Evolutionary conservation across 2,797 vertebrate species (phyloP).

Genomic region (Sebastes wilsoni): DNA sequence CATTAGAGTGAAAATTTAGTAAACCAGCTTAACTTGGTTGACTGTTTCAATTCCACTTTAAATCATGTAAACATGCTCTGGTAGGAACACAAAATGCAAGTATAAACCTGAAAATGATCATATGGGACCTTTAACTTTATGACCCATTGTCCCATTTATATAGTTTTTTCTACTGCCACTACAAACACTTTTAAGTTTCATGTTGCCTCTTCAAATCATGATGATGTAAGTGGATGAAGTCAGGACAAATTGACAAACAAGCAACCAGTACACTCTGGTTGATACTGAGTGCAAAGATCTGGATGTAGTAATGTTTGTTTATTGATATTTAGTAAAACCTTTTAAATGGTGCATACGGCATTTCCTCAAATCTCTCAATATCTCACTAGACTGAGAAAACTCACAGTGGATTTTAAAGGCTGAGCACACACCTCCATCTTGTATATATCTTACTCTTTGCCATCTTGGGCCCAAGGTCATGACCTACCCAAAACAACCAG

Average conservation of each 20-base stretch:
- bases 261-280: not conserved
- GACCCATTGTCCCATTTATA: not conserved
- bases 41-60: no score
- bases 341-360: not conserved
- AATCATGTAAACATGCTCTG: no score
- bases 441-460: not conserved
- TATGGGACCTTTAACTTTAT: not conserved
- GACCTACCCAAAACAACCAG: constrained; percentile 50
- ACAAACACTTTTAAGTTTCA: not conserved
- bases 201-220: not conserved
- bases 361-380: not conserved
- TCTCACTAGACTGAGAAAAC: not conserved
- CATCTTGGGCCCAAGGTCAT: constrained; percentile 22
- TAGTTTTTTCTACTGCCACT: not conserved
- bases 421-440: not conserved
- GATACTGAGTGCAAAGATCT: not conserved
- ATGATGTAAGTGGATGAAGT: not conserved
- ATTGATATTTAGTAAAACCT: not conserved
- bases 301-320: not conserved
- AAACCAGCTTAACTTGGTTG: no score
- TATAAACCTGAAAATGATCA: rapidly evolving
- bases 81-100: no score
- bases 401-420: not conserved
- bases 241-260: not conserved
- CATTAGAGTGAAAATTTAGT: no score